Percentiles rank a stretch among this genome's conserved stretches.
Evolutionary conservation across 2,113 vertebrate genomes (phyloP).

Genomic region (Syngnathus floridae): DNA sequence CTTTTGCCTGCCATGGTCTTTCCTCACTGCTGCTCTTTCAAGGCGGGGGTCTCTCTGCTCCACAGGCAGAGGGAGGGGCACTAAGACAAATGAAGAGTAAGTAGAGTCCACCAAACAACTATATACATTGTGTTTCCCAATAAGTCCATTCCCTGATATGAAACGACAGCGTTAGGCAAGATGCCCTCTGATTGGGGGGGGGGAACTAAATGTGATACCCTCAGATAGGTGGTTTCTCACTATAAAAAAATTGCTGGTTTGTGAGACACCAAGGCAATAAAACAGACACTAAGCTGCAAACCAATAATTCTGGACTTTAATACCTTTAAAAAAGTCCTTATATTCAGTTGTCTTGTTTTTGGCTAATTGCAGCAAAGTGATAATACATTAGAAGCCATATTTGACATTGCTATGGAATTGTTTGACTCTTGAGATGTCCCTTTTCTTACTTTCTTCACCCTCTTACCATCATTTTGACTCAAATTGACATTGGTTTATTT

Average conservation of each 20-base stretch:
- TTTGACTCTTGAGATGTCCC: too few relatives aligned
- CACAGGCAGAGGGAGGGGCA: constrained; percentile 64
- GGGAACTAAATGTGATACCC: too few relatives aligned
- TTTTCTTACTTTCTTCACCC: too few relatives aligned
- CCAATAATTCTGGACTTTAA: constrained; percentile 6
- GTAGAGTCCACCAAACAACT: constrained; percentile 54
- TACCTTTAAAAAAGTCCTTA: constrained; percentile 13
- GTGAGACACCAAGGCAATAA: background rate
- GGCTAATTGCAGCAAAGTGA: constrained; percentile 15
- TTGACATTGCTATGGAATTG: too few relatives aligned
- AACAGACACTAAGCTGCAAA: constrained; percentile 13
- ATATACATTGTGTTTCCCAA: background rate
- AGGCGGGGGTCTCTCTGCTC: constrained; percentile 57
- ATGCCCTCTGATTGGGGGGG: too few relatives aligned
- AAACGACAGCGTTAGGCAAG: background rate
- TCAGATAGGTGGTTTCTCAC: too few relatives aligned
- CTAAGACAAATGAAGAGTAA: constrained; percentile 85
- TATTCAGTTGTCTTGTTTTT: constrained; percentile 15
- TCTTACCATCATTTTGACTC: too few relatives aligned
- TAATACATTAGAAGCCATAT: constrained; percentile 16
- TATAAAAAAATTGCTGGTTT: too few relatives aligned
- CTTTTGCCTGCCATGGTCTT: constrained; percentile 25
- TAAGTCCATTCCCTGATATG: background rate
- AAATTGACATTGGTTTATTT: too few relatives aligned
- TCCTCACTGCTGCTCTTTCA: constrained; percentile 41